Base-by-base conservation (phyloP, 2,113 vertebrate species). In the Prietella phreatophila region DNA sequence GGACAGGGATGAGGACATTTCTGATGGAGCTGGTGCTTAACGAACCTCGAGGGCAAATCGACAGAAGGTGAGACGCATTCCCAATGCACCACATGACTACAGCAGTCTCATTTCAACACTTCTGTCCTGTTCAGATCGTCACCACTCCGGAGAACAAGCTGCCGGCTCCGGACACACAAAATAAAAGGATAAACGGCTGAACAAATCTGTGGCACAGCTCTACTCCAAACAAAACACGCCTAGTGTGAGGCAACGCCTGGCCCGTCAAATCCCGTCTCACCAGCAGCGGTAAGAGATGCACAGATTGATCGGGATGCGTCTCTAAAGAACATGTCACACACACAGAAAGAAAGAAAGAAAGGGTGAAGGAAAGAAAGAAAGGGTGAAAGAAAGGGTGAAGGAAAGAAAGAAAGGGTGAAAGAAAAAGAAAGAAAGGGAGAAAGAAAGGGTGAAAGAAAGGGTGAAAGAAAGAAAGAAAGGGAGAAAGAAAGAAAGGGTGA, bases 151-250 rank as follows among this genome's bases (percentile, higher is more conserved):
- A 53, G 5, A 11, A 81, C 53, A 33, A 22, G 50, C 47, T 20
- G 27, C 10, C 50, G 25, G 73, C 76, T 79, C 42, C 14, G 2
- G 79, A 58, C 58, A 58, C 2, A 56, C 17, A 81, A 56, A 58
- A 58, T 25, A 20, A 58, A 33, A 36, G 75, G 39, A 30, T 80
- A 30, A 80, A 56, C 53, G 10, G 53, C 4, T 2, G 15, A 56
- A 33, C 7, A 20, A 10, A 56, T 20, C 10, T 20, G 53, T 81
- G 53, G 30, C 30, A 60, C 30, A 25, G 30, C 7, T 8, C 55
- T 14, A 20, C 53, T 25, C 80, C 55, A 82, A 82, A 82, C 79
- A 82, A 22, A 81, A 56, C 53, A 30, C 42, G n/a, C 76, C 36
- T 76, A 25, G 27, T 14, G 53, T 50, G 25, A 78, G 42, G 22